Evolutionary conservation across 1,140 invertebrate species (phyloP), one percentile per base, ranked within the genome.

Genomic region (Teleopsis dalmanni): DNA sequence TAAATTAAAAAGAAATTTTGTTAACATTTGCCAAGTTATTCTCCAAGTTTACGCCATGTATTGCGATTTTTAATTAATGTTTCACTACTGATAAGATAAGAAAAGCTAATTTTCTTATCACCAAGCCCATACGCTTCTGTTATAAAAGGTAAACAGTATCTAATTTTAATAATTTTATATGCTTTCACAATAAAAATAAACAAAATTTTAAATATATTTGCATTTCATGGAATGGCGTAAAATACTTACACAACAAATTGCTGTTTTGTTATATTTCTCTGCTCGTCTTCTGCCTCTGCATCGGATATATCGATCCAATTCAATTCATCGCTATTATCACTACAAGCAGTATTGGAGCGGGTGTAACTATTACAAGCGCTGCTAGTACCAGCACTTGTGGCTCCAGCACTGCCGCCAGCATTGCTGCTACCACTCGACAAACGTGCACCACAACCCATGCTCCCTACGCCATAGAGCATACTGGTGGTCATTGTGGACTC

Each of bases 271-370:
- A 45, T 29, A 9, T 35, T 33, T 19, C 13, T 46, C 43, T 13
- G 46, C 18, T 0, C n/a, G n/a, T 18, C 27, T 9, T 54, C 53
- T 29, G 75, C 60, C 67, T 75, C 78, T 46, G 75, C 73, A 54
- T 82, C 80, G 18, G 78, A 79, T 5, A 82, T 72, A 54, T 82
- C 81, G 38, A 80, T 76, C 81, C 81, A 82, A n/a, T n/a, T n/a
- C n/a, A n/a, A n/a, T 50, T 81, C 80, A 48, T 82, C 80, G 56
- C 79, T 82, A 26, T 77, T 73, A 51, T 81, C 78, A 48, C 76
- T 78, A 37, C 75, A 69, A 26, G 75, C 73, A 23, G 71, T 72
- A 53, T 70, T 71, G 0, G 65, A 67, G 38, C 58, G 58, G 10
- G 23, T 57, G 44, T 41, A 60, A 57, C 6, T 65, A 51, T 11